Conservation (phyloP, 1,140 invertebrate species). For the Caenorhabditis tropicalis region DNA sequence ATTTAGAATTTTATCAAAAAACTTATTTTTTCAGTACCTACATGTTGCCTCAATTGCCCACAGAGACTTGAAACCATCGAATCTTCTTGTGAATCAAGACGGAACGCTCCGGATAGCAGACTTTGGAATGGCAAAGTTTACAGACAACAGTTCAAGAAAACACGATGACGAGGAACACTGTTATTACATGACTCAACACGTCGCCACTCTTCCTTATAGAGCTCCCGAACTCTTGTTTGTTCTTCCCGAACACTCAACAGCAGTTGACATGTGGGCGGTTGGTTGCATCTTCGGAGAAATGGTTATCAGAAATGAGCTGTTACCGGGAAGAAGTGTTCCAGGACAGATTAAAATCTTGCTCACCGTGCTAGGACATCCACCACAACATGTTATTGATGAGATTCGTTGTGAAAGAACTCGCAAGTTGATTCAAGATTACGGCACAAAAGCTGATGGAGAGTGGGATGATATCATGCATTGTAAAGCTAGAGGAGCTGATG, state of each 20-base stretch:
- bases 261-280: slow-evolving; percentile 95
- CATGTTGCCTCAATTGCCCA: slow-evolving; percentile 75
- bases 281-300: slow-evolving; percentile 98
- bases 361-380: slow-evolving; percentile 61
- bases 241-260: slow-evolving; percentile 83
- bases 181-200: slow-evolving; percentile 62
- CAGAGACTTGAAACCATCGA: slow-evolving; percentile 75
- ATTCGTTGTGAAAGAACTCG: slow-evolving; percentile 66
- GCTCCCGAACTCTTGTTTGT: slow-evolving; percentile 94
- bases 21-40: slow-evolving; percentile 72
- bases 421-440: slow-evolving; percentile 61
- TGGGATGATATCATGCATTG: slow-evolving; percentile 64
- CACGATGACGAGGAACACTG: slow-evolving; percentile 62
- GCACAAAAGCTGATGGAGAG: slow-evolving; percentile 26
- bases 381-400: slow-evolving; percentile 63
- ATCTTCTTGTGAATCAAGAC: slow-evolving; percentile 75
- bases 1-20: not conserved
- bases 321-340: slow-evolving; percentile 80
- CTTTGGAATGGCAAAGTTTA: slow-evolving; percentile 73
- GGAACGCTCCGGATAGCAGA: slow-evolving; percentile 75
- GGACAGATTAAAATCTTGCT: slow-evolving; percentile 67
- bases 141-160: slow-evolving; percentile 48
- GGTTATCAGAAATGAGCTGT: slow-evolving; percentile 89
- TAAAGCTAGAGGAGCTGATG: slow-evolving; percentile 43
- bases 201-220: slow-evolving; percentile 65